Conservation (phyloP, 2,888 invertebrate species). For the Eristalinus aeneus region DNA sequence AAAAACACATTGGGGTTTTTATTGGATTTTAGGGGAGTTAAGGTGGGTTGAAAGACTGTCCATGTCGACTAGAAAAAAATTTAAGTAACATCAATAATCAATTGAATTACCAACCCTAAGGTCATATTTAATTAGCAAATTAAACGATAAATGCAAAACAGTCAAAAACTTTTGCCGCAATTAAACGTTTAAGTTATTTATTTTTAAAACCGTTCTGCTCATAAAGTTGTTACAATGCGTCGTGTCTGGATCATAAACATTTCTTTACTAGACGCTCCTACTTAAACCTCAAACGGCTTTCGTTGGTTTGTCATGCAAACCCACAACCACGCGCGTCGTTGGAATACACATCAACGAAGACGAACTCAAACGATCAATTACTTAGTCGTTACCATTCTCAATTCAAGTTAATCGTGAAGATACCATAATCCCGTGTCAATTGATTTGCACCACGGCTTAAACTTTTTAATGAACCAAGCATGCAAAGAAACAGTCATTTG, state of each 20-base stretch:
- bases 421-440: conserved; percentile 34
- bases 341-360: not conserved
- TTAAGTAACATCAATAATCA: too few relatives aligned
- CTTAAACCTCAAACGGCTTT: not conserved
- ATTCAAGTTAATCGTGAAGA: not conserved
- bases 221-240: not conserved
- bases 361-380: not conserved
- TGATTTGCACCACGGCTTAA: conserved; percentile 44
- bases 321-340: not conserved
- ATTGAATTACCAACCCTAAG: not conserved
- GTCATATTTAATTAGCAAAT: not conserved
- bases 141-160: not conserved
- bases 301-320: not conserved
- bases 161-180: not conserved
- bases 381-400: not conserved
- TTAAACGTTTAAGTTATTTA: not conserved
- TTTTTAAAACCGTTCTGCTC: not conserved
- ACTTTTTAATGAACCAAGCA: conserved; percentile 33
- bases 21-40: not conserved
- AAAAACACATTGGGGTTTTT: not conserved
- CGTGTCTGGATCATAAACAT: not conserved
- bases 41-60: not conserved
- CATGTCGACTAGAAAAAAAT: not conserved
- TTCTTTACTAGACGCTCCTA: not conserved
- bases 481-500: not conserved